Evolutionary conservation across 2,797 vertebrate genomes (phyloP), one percentile per base, ranked within the genome.

Genomic region (Poecilia wingei): DNA sequence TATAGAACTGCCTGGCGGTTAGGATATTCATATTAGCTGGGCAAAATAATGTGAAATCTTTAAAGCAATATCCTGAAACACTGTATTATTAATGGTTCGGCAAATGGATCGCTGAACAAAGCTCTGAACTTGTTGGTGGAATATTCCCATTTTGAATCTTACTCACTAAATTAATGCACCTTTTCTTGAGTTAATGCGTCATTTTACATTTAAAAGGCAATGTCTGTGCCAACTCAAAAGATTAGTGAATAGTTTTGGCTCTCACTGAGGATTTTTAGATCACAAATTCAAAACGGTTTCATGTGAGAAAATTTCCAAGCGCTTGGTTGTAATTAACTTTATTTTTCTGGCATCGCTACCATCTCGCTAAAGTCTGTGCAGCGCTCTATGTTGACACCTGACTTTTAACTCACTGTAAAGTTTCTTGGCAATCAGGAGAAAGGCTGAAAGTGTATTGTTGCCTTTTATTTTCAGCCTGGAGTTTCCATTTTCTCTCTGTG

Each of bases 401-500:
- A 78, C 79, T 61, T 74, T 75, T 72, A 80, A 74, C 75, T 79
- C 2, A 0, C 53, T 75, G 66, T 59, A 80, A 77, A 57, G 53
- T 78, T 79, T 55, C 61, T 69, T 77, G 53, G 51, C 73, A 87
- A 78, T 84, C 72, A 86, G 55, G 81, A 43, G 10, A 18, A 76
- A 77, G 61, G 51, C 77, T 78, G 78, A 81, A 69, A 80, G 57
- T 55, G 69, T 77, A 78, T 75, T 79, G 79, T 85, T 85, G 74
- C 53, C 77, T 86, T 86, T 86, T 72, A 70, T 72, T 87, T 53
- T 82, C 79, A 79, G 61, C 66, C 78, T 83, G 72, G 64, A 72
- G 57, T 88, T 90, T 90, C 82, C 80, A 83, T 85, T 78, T 84
- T 84, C 82, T 53, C 31, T 79, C 57, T 55, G 47, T 79, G 81